A percentile compares a stretch with the other conserved stretches of the same genome.
phyloP scores from a whole-genome alignment of 2,113 vertebrate species.

The Plectropomus leopardus region DNA sequence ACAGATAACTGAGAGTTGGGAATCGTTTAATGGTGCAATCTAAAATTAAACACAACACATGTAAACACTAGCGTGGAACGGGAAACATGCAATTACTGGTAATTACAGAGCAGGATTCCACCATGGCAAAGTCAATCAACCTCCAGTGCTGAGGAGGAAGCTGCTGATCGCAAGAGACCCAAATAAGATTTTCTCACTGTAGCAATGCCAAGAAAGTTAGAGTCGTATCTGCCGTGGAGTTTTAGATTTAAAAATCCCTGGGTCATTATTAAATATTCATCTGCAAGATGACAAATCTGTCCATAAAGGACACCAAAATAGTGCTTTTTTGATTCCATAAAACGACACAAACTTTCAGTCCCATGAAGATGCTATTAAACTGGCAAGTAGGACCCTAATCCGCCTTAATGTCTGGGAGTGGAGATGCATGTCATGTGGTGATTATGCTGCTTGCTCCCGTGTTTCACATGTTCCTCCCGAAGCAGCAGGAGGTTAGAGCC shows the following conservation, averaged over 20 bases:
- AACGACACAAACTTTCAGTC: conserved; percentile 50
- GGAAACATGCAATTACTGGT: conserved; percentile 79
- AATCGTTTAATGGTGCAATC: conserved; percentile 74
- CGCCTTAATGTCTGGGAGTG: conserved; percentile 63
- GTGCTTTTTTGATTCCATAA: conserved; percentile 49
- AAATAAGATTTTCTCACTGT: conserved; percentile 33
- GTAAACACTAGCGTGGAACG: conserved; percentile 75
- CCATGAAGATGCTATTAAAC: conserved; percentile 69
- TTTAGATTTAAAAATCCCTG: conserved; percentile 61
- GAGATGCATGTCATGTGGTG: conserved; percentile 55
- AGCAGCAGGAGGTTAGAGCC: conserved; percentile 32
- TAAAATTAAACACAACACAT: conserved; percentile 81
- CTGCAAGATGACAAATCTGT: conserved; percentile 66
- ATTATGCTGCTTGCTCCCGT: conserved; percentile 54
- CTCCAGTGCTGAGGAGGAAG: conserved; percentile 50
- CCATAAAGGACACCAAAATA: conserved; percentile 50
- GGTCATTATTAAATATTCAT: conserved; percentile 76
- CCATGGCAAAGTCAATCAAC: conserved; percentile 66
- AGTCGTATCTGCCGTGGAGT: conserved; percentile 28
- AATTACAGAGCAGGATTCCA: conserved; percentile 74
- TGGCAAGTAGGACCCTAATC: conserved; percentile 58
- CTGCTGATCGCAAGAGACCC: conserved; percentile 29
- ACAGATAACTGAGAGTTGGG: conserved; percentile 64
- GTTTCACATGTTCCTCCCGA: conserved; percentile 47
- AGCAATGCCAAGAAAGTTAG: conserved; percentile 46